Percentiles rank a stretch among this genome's conserved stretches.
These are phyloP conservation scores for Gymnorhina tibicen DNA, from an alignment of 2,113 vertebrate species.

Conservation along the genomic window DNA sequence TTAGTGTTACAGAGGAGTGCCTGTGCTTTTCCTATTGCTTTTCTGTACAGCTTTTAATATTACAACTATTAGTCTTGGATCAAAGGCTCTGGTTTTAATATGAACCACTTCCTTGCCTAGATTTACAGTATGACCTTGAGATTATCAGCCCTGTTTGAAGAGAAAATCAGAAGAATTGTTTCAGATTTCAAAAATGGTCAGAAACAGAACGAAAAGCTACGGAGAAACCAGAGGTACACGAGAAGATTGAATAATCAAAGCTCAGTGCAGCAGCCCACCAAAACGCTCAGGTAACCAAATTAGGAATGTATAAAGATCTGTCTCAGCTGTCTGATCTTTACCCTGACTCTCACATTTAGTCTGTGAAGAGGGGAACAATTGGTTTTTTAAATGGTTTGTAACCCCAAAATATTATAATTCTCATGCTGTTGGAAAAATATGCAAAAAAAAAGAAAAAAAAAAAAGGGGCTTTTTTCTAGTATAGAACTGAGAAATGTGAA, in stretches of 20 bases:
- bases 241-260: slow-evolving; percentile 78
- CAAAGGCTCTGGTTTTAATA: neutral
- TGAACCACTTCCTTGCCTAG: slow-evolving; percentile 58
- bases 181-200: slow-evolving; percentile 90
- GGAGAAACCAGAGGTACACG: slow-evolving; percentile 83
- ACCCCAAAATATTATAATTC: neutral
- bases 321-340: neutral
- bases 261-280: slow-evolving; percentile 30
- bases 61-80: neutral
- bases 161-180: slow-evolving; percentile 87
- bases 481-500: neutral
- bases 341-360: neutral
- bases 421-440: neutral
- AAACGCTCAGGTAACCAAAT: slow-evolving; percentile 63
- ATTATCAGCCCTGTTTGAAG: slow-evolving; percentile 91
- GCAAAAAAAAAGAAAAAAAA: neutral
- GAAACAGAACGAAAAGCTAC: slow-evolving; percentile 84
- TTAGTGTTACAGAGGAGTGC: neutral
- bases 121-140: slow-evolving; percentile 98
- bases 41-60: neutral
- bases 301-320: neutral
- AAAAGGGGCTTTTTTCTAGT: accelerated
- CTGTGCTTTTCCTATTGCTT: neutral
- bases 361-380: neutral
- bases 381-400: neutral